Evolutionary conservation across 2,888 invertebrate species (phyloP).

Genomic region (Chymomyza amoena): DNA sequence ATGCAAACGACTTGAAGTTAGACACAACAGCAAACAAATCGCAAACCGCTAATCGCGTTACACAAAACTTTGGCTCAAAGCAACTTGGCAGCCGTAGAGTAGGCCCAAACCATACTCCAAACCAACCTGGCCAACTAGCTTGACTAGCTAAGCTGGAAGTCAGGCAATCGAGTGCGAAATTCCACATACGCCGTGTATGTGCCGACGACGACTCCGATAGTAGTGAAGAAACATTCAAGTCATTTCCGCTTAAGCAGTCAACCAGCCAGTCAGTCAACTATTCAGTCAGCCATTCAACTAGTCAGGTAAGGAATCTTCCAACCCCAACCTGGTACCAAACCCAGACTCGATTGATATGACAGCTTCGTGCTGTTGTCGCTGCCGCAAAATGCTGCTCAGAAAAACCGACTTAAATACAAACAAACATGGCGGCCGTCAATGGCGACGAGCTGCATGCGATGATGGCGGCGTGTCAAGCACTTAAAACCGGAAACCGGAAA

Average conservation of each 20-base stretch:
- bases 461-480: slow-evolving; percentile 9
- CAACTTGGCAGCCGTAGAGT: slow-evolving; percentile 16
- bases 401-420: slow-evolving; percentile 71
- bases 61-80: slow-evolving; percentile 61
- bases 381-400: slow-evolving; percentile 67
- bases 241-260: slow-evolving; percentile 72
- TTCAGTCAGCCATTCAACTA: slow-evolving; percentile 34
- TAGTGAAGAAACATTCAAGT: slow-evolving; percentile 64
- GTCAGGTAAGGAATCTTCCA: not conserved
- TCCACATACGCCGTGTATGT: slow-evolving; percentile 60
- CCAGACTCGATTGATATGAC: slow-evolving; percentile 45
- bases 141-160: slow-evolving; percentile 5
- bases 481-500: slow-evolving; percentile 72
- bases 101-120: not conserved
- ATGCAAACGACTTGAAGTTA: slow-evolving; percentile 38
- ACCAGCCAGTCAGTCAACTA: slow-evolving; percentile 29
- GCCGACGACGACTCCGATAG: slow-evolving; percentile 33
- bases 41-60: slow-evolving; percentile 71
- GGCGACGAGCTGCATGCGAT: slow-evolving; percentile 29
- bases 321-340: not conserved
- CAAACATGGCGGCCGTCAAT: slow-evolving; percentile 63
- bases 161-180: slow-evolving; percentile 70
- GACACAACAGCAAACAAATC: slow-evolving; percentile 61
- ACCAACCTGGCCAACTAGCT: not conserved
- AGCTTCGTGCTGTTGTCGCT: slow-evolving; percentile 52